Base-by-base conservation (phyloP, 2,113 vertebrate genomes). In the Phoxinus phoxinus region DNA sequence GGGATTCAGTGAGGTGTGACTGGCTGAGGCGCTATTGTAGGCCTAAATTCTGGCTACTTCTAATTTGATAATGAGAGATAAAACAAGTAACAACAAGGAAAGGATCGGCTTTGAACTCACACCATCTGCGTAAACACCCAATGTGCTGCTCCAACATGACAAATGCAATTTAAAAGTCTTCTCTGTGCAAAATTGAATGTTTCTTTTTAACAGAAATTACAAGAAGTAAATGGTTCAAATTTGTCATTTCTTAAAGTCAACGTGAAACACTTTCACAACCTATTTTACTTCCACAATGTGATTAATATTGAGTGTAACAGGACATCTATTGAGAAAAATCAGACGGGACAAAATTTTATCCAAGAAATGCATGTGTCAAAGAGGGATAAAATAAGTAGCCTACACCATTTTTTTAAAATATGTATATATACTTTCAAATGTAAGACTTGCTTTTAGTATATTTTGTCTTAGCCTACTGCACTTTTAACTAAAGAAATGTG, bases 1-100 rank as follows among this genome's bases (percentile, higher is more conserved):
- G 69, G 44, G 84, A 71, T 83, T 32, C 46, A 53, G 41, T 48
- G 76, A 58, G 56, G 83, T 30, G 73, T 81, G 69, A 53, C 72
- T 21, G 48, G 37, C 5, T 37, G 41, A 6, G 79, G 41, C 7
- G 15, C 17, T 41, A 27, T 63, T 46, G 25, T 10, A 41, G 41
- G 41, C 41, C 41, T 41, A 32, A 46, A 3, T 19, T 27, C 3
- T 71, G 65, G 17, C 2, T 41, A 72, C 10, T 72, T 72, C 21
- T 72, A 72, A 72, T 41, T 72, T 41, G 21, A 41, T 71, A 23
- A 41, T 12, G 21, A 41, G 69, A 72, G 21, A 37, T 71, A 23
- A 71, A 71, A 21, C 32, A 11, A 9, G 67, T 23, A 5, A 37
- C 19, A 69, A 69, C 2, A 21, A 35, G 65, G 65, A 35, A 21